These are phyloP conservation scores for Antheraea yamamai DNA, from an alignment of 2,888 invertebrate species.

Conservation along the genomic window DNA sequence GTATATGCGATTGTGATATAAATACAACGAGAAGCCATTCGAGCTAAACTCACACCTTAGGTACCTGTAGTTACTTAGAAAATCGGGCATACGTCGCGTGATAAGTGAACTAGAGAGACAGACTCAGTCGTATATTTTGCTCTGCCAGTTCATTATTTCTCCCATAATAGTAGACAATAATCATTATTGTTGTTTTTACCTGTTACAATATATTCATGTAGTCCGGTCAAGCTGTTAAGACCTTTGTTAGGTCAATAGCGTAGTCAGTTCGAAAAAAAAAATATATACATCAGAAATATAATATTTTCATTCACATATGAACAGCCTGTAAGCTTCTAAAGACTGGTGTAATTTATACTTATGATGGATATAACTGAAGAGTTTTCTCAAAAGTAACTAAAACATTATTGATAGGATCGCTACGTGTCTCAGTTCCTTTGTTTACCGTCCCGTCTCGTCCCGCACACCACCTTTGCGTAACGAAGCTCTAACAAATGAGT, in stretches of 20 bases:
- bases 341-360: background rate
- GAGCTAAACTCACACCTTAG: too few relatives aligned
- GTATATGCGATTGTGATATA: too few relatives aligned
- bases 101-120: background rate
- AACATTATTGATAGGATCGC: background rate
- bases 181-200: too few relatives aligned
- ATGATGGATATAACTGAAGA: background rate
- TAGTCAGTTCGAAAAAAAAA: too few relatives aligned
- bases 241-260: too few relatives aligned
- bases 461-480: background rate
- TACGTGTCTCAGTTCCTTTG: slow-evolving; percentile 18
- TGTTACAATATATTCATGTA: too few relatives aligned
- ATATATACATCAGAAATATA: background rate
- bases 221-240: too few relatives aligned
- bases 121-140: background rate
- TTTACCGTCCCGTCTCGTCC: slow-evolving; percentile 36
- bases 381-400: background rate
- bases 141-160: background rate
- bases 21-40: too few relatives aligned
- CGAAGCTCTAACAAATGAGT: slow-evolving; percentile 47
- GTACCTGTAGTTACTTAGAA: too few relatives aligned
- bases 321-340: background rate
- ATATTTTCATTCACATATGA: background rate
- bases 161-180: too few relatives aligned
- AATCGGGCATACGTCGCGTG: too few relatives aligned